phyloP scores from a whole-genome alignment of 53 echinoderm and acorn worm genomes.

The Crossaster papposus region DNA sequence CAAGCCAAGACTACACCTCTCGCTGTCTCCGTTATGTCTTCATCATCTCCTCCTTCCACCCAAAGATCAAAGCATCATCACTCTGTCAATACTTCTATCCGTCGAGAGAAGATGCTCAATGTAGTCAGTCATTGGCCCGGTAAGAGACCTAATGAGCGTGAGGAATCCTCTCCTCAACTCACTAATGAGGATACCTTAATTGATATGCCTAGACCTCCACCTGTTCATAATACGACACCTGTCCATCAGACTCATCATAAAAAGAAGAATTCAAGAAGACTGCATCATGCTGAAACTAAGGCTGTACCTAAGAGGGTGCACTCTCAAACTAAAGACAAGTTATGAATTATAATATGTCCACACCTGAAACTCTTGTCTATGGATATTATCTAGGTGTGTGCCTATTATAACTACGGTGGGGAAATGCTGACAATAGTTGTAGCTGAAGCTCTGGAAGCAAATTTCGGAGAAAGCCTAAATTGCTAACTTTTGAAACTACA shows the following conservation, averaged over 20 bases:
- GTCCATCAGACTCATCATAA: slow-evolving; percentile 8
- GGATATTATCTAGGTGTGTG: too few species aligned
- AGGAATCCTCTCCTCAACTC: neutral
- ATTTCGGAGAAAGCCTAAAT: too few species aligned
- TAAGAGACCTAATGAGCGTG: neutral
- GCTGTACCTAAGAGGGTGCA: slow-evolving; percentile 11
- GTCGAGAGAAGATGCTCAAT: slow-evolving; percentile 34
- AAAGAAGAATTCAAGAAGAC: neutral
- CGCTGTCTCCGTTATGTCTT: neutral
- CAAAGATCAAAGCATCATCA: slow-evolving; percentile 40
- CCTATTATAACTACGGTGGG: too few species aligned
- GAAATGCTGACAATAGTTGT: too few species aligned
- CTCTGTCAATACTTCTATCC: slow-evolving; percentile 29
- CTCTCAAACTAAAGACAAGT: neutral
- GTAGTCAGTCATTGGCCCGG: slow-evolving; percentile 49
- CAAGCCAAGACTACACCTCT: neutral
- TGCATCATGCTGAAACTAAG: slow-evolving; percentile 1
- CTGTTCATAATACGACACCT: neutral
- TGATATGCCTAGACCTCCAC: slow-evolving; percentile 24
- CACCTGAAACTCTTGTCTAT: neutral
- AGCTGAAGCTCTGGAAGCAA: too few species aligned
- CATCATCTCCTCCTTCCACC: neutral
- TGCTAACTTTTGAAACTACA: too few species aligned
- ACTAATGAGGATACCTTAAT: neutral
- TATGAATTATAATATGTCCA: neutral